Evolutionary conservation across 2,113 vertebrate species (phyloP).

Genomic region (Octodon degus): DNA sequence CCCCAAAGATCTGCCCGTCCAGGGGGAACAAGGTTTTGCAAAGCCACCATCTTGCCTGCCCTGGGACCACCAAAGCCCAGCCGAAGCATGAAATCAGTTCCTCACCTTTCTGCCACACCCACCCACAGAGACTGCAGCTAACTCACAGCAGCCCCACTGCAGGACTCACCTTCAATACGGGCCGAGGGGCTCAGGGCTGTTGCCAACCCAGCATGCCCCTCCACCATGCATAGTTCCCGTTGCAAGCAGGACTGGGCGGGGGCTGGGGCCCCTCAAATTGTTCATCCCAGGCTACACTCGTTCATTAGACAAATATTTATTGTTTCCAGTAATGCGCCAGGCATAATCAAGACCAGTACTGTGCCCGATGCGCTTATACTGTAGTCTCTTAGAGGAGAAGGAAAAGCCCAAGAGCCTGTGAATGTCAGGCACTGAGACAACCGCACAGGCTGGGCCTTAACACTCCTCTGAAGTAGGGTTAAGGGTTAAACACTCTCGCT

Average conservation of each 20-base stretch:
- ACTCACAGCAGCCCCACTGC: background rate
- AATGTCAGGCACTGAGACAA: background rate
- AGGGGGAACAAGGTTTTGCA: rapidly evolving
- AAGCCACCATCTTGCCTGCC: background rate
- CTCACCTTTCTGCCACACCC: background rate
- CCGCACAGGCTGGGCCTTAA: background rate
- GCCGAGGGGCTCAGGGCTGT: background rate
- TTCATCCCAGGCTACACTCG: background rate
- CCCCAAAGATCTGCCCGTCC: background rate
- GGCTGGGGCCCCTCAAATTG: background rate
- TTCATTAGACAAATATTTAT: background rate
- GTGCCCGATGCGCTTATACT: background rate
- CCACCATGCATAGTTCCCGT: background rate
- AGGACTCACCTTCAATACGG: background rate
- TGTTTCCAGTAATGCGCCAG: background rate
- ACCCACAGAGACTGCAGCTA: background rate
- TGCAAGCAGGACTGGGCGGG: background rate
- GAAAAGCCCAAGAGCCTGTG: background rate
- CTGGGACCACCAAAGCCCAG: background rate
- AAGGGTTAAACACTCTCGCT: background rate
- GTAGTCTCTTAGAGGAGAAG: background rate
- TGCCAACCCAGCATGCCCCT: background rate
- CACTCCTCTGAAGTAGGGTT: background rate
- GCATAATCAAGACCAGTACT: background rate
- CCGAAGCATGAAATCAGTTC: background rate